These are phyloP conservation scores for Dendrolimus pini DNA, from an alignment of 2,888 invertebrate species.

Conservation along the genomic window DNA sequence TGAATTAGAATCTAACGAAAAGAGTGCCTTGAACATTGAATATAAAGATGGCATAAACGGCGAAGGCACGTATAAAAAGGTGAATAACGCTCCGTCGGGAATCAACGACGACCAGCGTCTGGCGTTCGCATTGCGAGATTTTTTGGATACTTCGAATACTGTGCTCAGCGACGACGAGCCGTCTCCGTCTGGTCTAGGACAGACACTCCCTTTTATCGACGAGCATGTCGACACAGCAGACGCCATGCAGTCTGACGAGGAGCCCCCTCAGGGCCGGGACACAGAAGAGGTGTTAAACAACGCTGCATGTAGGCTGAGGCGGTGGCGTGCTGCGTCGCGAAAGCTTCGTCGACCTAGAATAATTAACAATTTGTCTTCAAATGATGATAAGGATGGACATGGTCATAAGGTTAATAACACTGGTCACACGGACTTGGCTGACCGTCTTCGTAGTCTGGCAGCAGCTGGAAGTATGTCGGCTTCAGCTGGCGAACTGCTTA, in stretches of 20 bases:
- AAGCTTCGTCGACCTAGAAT: slow-evolving; percentile 65
- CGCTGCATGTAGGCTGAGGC: slow-evolving; percentile 64
- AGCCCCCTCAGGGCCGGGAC: slow-evolving; percentile 39
- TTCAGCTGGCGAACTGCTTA: slow-evolving; percentile 62
- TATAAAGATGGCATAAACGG: slow-evolving; percentile 37
- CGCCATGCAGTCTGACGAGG: slow-evolving; percentile 46
- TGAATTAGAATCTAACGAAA: slow-evolving; percentile 56
- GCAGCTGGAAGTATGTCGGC: slow-evolving; percentile 64
- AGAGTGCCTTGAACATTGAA: slow-evolving; percentile 39
- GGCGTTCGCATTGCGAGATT: slow-evolving; percentile 58
- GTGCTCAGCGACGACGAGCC: slow-evolving; percentile 32
- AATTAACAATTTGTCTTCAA: slow-evolving; percentile 63
- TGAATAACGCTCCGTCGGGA: slow-evolving; percentile 36
- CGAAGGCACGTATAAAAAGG: slow-evolving; percentile 29
- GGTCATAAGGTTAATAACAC: slow-evolving; percentile 30
- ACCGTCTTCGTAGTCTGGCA: slow-evolving; percentile 59
- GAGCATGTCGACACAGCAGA: slow-evolving; percentile 45
- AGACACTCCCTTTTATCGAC: slow-evolving; percentile 56
- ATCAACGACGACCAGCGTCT: slow-evolving; percentile 51
- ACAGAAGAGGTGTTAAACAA: slow-evolving; percentile 60
- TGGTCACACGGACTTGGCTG: slow-evolving; percentile 65
- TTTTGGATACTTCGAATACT: slow-evolving; percentile 39
- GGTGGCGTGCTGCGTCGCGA: slow-evolving; percentile 70
- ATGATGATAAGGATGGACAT: slow-evolving; percentile 40
- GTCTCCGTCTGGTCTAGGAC: slow-evolving; percentile 36